Evolutionary conservation across 1,140 invertebrate genomes (phyloP).

Genomic region (Bactericera cockerelli): DNA sequence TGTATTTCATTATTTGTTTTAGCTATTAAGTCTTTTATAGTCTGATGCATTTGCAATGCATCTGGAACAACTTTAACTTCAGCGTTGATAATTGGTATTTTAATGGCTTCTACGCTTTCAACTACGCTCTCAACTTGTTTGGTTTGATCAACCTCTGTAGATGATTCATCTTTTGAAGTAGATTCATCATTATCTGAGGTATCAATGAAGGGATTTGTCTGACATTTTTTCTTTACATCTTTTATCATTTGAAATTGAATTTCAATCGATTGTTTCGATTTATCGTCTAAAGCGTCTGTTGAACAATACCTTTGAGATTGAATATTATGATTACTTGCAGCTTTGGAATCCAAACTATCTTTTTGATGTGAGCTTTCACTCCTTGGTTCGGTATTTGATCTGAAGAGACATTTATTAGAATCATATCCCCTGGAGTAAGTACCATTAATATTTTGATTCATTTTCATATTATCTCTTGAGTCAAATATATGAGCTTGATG

Average conservation of each 20-base stretch:
- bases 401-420: not conserved
- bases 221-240: not conserved
- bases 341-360: too few relatives aligned
- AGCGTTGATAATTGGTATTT: too few relatives aligned
- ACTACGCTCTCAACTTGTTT: not conserved
- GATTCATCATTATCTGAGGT: not conserved
- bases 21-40: not conserved
- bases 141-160: not conserved
- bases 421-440: not conserved
- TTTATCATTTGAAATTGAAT: not conserved
- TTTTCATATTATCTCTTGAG: not conserved
- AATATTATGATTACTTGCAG: too few relatives aligned
- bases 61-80: too few relatives aligned
- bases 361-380: not conserved
- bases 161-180: not conserved
- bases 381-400: not conserved
- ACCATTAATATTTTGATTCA: not conserved
- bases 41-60: not conserved
- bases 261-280: slow-evolving; percentile 3
- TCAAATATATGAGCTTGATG: too few relatives aligned
- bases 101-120: not conserved
- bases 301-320: not conserved
- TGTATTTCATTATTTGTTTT: too few relatives aligned
- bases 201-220: not conserved
- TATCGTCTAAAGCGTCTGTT: not conserved